Evolutionary conservation across 2,888 invertebrate species (phyloP), one percentile per base, ranked within the genome.

Genomic region (Euzophera pinguis): DNA sequence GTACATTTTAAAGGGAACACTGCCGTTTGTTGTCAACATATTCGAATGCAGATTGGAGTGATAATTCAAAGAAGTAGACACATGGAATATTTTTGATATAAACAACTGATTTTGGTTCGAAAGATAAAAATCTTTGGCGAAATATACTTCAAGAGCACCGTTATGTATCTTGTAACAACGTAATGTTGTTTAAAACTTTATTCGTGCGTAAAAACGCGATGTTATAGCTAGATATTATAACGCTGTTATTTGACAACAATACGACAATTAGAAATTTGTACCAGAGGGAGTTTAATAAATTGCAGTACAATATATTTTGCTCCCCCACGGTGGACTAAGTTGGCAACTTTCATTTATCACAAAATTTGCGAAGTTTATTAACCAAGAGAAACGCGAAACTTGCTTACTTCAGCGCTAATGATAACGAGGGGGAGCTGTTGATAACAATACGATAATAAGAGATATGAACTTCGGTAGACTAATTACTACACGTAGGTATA

Each of bases 321-420:
- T 61, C 67, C 67, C 67, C 53, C 53, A 50, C 48, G 51, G 52
- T 50, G 48, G 54, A 54, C 57, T 53, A 63, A 76, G 66, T 75
- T 75, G 59, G 53, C 59, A 77, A 76, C 69, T 72, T 69, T 71
- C 78, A 63, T 83, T 83, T 75, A 75, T 81, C 76, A 77, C 63
- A 53, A 60, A 70, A 73, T 75, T 66, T 69, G 65, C 60, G 59
- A 78, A 76, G 71, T 81, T 81, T 64, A 70, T 73, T 69, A 65
- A 71, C 8, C 29, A 56, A 58, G 56, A 58, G 55, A 53, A 54
- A 47, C 51, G n/a, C n/a, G 54, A 49, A 43, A 52, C 53, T 58
- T 32, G 5, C 5, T 29, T 13, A 58, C 47, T 55, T 58, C 52
- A 56, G 58, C 56, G 53, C 56, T 56, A 58, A 60, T 60, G 54